Conservation (phyloP, 2,113 vertebrate genomes). For the Calidris pugnax region DNA sequence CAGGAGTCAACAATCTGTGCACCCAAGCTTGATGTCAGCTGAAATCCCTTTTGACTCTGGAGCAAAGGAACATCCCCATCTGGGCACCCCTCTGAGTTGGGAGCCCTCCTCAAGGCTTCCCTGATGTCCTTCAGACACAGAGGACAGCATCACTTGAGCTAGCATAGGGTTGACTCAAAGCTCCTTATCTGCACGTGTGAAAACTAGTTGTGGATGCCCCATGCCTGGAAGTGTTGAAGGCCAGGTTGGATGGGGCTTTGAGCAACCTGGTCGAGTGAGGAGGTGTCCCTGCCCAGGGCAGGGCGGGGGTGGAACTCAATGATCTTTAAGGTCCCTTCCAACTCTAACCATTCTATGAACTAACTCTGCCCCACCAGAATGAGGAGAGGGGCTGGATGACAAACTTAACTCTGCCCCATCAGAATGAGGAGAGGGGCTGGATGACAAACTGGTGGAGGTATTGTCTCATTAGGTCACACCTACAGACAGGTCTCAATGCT, state of each 20-base stretch:
- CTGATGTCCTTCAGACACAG: background rate
- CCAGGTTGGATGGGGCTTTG: too few species aligned
- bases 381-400: background rate
- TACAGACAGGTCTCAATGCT: background rate
- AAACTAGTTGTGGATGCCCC: background rate
- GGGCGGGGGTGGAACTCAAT: too few species aligned
- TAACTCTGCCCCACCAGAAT: background rate
- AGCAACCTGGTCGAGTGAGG: too few species aligned
- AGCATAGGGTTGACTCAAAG: background rate
- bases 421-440: background rate
- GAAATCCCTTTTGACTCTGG: background rate
- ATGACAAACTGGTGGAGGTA: background rate
- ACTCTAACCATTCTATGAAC: too few species aligned
- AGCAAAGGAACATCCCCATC: background rate
- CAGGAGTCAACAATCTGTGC: background rate
- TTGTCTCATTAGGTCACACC: background rate
- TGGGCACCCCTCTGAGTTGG: background rate
- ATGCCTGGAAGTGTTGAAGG: too few species aligned
- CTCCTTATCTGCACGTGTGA: background rate
- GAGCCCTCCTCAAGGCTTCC: background rate
- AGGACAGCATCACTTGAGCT: background rate
- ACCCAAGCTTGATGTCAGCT: background rate
- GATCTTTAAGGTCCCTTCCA: too few species aligned
- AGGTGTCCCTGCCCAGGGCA: too few species aligned
- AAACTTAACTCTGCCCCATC: background rate